phyloP scores from a whole-genome alignment of 2,797 vertebrate genomes.

The Sebastes trivittatus region DNA sequence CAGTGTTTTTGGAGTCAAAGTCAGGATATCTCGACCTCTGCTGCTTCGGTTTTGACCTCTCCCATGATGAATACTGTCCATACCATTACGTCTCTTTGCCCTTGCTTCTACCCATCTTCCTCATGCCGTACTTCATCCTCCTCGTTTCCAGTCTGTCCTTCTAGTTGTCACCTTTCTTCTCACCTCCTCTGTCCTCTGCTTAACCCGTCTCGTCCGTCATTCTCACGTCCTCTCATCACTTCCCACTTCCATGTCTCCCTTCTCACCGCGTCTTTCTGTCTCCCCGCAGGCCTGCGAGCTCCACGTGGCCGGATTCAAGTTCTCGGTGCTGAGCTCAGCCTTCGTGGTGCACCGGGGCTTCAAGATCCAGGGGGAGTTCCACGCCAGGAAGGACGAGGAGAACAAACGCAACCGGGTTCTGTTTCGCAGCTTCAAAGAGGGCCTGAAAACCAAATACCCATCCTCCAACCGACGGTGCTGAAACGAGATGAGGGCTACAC shows the following conservation, averaged over 20 bases:
- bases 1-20: neutral
- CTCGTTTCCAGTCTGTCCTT: neutral
- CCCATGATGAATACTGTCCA: no score
- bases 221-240: neutral
- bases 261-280: neutral
- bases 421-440: slow-evolving; percentile 92
- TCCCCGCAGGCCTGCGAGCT: slow-evolving; percentile 88
- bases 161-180: neutral
- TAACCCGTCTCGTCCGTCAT: neutral
- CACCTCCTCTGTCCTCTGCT: neutral
- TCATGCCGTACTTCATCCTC: neutral
- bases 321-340: slow-evolving; percentile 89
- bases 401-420: slow-evolving; percentile 89
- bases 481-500: slow-evolving; percentile 23
- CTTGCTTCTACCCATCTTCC: neutral
- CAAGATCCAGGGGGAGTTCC: slow-evolving; percentile 90
- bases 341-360: slow-evolving; percentile 91
- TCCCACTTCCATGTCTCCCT: neutral
- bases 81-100: neutral
- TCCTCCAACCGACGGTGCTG: slow-evolving; percentile 86
- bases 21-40: neutral
- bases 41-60: neutral
- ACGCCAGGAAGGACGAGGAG: slow-evolving; percentile 89
- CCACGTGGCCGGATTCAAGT: slow-evolving; percentile 88
- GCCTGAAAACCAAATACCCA: slow-evolving; percentile 90